Evolutionary conservation across 2,113 vertebrate genomes (phyloP).

Genomic region (Hystrix cristata): DNA sequence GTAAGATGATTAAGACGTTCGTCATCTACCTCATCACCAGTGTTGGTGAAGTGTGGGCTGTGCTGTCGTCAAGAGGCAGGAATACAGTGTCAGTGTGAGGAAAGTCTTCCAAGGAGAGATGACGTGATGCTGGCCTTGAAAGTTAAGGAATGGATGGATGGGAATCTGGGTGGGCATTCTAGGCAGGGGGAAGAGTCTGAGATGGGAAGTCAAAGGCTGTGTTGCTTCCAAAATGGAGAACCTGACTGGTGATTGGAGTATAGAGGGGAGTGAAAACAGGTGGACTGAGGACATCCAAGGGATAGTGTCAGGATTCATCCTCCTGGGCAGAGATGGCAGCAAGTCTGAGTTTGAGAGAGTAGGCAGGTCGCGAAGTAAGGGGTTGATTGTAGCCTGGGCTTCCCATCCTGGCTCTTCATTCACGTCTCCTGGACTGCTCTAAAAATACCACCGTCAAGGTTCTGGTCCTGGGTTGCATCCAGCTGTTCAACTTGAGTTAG

Average conservation of each 20-base stretch:
- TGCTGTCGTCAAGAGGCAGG: neutral
- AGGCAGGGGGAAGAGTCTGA: neutral
- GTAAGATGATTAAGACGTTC: rapidly evolving
- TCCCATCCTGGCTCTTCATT: too few species aligned
- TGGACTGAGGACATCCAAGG: rapidly evolving
- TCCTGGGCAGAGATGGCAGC: too few species aligned
- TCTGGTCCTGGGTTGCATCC: neutral
- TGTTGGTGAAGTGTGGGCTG: rapidly evolving
- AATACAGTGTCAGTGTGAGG: rapidly evolving
- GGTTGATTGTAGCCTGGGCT: rapidly evolving
- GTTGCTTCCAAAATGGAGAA: neutral
- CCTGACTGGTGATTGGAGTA: neutral
- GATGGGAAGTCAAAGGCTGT: neutral
- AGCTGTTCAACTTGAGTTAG: neutral
- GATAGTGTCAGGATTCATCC: too few species aligned
- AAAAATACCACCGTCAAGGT: neutral
- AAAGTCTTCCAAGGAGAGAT: neutral
- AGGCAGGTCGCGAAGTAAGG: neutral
- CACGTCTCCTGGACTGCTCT: neutral
- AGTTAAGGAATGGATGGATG: neutral
- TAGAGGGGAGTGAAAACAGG: neutral
- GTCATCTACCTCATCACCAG: rapidly evolving
- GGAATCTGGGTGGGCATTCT: neutral
- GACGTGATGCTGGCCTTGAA: neutral
- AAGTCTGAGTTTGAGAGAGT: neutral